Evolutionary conservation across 2,113 vertebrate genomes (phyloP).

Genomic region (Rhizomys pruinosus): DNA sequence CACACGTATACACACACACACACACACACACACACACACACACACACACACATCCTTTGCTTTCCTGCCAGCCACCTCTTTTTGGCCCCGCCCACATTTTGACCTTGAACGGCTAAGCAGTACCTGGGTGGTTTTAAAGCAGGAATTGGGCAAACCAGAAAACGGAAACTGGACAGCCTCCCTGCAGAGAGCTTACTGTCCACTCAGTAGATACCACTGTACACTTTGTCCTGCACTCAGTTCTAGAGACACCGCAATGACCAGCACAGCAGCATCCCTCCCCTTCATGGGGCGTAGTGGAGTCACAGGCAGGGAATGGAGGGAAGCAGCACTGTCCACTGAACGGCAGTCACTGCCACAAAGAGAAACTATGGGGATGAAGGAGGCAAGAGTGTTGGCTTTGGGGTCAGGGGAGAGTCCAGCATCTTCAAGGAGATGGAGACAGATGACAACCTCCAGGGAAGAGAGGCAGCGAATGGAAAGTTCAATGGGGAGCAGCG

Average conservation of each 20-base stretch:
- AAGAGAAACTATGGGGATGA: not conserved
- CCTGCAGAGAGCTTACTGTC: not conserved
- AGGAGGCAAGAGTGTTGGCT: not conserved
- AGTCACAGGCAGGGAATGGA: too few species aligned
- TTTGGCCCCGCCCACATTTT: not conserved
- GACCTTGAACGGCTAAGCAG: not conserved
- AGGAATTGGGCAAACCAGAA: not conserved
- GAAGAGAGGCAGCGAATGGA: too few species aligned
- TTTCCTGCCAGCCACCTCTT: not conserved
- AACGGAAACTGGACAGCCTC: not conserved
- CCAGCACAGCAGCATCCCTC: not conserved
- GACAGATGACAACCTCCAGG: not conserved
- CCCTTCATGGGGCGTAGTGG: rapidly evolving
- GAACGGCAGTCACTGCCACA: too few species aligned
- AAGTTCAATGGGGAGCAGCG: not conserved
- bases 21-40: not conserved
- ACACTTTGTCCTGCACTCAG: not conserved
- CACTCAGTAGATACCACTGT: rapidly evolving
- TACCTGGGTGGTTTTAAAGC: not conserved
- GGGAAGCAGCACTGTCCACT: not conserved
- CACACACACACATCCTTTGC: not conserved
- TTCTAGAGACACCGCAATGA: not conserved
- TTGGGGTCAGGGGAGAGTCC: not conserved
- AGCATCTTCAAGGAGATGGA: not conserved
- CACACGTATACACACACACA: too few species aligned